A percentile compares a stretch with the other conserved stretches of the same genome.
Evolutionary conservation across 2,888 invertebrate species (phyloP).

Genomic region (Thymelicus acteon): DNA sequence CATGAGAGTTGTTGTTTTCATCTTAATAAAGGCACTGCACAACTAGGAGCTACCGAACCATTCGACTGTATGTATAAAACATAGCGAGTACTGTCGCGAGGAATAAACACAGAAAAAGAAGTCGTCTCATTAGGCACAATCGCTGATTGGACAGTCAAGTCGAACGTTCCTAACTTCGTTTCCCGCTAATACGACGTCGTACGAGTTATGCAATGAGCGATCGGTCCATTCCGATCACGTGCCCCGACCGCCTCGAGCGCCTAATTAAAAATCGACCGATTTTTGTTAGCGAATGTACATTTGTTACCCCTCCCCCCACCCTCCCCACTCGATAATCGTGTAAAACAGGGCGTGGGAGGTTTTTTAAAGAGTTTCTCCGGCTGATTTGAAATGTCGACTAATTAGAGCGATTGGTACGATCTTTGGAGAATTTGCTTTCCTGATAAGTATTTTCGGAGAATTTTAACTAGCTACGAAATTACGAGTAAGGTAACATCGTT

Average conservation of each 20-base stretch:
- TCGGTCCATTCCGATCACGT: slow-evolving; percentile 74
- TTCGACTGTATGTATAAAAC: neutral
- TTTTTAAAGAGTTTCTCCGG: slow-evolving; percentile 51
- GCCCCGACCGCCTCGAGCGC: slow-evolving; percentile 59
- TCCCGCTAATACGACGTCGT: slow-evolving; percentile 62
- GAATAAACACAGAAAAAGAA: slow-evolving; percentile 46
- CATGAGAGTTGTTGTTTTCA: no score
- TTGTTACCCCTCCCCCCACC: slow-evolving; percentile 51
- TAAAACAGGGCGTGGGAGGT: slow-evolving; percentile 52
- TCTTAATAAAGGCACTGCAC: neutral
- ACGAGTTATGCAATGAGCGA: slow-evolving; percentile 65
- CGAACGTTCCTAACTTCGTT: slow-evolving; percentile 70
- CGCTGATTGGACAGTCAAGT: slow-evolving; percentile 75
- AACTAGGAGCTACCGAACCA: neutral
- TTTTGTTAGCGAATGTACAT: slow-evolving; percentile 76
- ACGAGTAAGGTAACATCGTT: neutral
- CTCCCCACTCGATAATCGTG: slow-evolving; percentile 50
- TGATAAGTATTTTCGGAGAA: slow-evolving; percentile 15
- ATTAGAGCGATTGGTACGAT: slow-evolving; percentile 44
- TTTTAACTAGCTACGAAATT: neutral
- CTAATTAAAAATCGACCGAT: slow-evolving; percentile 84
- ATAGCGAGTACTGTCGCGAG: slow-evolving; percentile 35
- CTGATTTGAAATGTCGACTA: slow-evolving; percentile 53
- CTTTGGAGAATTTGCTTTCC: slow-evolving; percentile 21
- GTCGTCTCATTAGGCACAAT: slow-evolving; percentile 67